Base-by-base conservation (phyloP, 2,797 vertebrate genomes). In the Clarias laeviceps region DNA sequence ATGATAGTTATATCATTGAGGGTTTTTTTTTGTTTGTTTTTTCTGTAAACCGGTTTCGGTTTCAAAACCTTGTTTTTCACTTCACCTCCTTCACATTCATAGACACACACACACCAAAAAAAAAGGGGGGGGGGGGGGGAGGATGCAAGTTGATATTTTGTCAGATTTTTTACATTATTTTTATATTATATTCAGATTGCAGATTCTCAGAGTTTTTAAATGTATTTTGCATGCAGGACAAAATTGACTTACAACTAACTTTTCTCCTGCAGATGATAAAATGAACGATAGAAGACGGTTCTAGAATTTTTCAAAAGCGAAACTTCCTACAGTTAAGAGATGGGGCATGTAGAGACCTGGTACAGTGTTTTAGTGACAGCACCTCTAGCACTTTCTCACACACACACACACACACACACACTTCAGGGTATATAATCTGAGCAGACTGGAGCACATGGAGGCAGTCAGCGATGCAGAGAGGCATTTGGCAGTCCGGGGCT, bases 381-480 rank as follows among this genome's bases (percentile, higher is more conserved):
- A 79, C 66, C 84, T 78, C 65, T 29, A 34, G 69, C 70, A 80
- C 72, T 81, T 54, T 18, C 64, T 69, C 61, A 9, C 40, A 73
- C 68, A 50, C 69, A 68, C 69, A 69, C 68, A 45, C 15, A 50
- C 61, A 69, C 70, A 24, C 69, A 24, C 34, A 24, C 40, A 14
- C 61, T 68, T 32, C 14, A 59, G 64, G 56, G 50, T 54, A 66
- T 82, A 65, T 59, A 69, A 34, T n/a, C 15, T 27, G 29, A 83
- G 68, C 61, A 40, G 86, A 86, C 77, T 86, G 76, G 76, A 57
- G 73, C 83, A 20, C 84, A 86, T 64, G 77, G 80, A 77, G 65
- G 70, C 70, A 45, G 80, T 81, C 84, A 87, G 87, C 78, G 79
- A 83, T 88, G 88, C 87, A 27, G 85, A 84, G 45, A 85, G 70